Evolutionary conservation across 2,113 vertebrate genomes (phyloP).

Genomic region (Neodon shergylaensis): DNA sequence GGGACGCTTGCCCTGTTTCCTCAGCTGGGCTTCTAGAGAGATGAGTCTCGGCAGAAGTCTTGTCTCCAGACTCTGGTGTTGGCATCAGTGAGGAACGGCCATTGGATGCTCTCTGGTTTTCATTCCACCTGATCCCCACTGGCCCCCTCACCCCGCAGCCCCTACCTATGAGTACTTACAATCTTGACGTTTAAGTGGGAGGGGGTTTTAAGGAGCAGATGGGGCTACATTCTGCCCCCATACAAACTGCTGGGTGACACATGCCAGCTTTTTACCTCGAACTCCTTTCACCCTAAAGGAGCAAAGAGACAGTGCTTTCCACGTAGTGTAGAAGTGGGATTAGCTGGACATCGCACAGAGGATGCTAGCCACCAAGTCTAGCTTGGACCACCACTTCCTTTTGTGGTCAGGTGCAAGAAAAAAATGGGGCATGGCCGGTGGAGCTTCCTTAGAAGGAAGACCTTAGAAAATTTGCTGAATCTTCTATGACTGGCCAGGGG

Average conservation of each 20-base stretch:
- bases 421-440: neutral
- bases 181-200: neutral
- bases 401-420: neutral
- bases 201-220: neutral
- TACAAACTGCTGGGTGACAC: neutral
- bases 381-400: neutral
- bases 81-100: neutral
- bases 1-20: neutral
- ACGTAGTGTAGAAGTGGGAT: accelerated
- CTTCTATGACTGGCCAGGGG: neutral
- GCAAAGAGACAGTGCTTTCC: neutral
- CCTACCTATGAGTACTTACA: neutral
- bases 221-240: neutral
- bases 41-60: neutral
- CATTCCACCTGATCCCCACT: neutral
- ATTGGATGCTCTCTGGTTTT: neutral
- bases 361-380: accelerated
- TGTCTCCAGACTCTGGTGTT: neutral
- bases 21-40: neutral
- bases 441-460: neutral
- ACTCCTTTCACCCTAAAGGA: neutral
- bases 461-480: neutral
- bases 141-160: neutral
- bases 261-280: neutral
- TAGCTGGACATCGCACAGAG: neutral